Conservation (phyloP, 2,113 vertebrate species). For the Myiopsitta monachus region DNA sequence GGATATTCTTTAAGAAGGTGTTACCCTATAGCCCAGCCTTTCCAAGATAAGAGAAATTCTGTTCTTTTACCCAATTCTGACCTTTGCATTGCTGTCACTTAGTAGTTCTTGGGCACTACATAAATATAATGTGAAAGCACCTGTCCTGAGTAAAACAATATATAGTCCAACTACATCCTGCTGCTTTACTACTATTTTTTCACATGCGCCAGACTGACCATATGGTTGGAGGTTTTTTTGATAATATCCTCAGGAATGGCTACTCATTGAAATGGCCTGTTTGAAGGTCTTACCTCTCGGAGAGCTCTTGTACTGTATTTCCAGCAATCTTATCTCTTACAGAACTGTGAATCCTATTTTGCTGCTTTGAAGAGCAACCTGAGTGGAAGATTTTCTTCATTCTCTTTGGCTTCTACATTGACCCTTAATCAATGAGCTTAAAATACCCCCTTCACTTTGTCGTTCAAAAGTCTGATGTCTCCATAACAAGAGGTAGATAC, state of each 20-base stretch:
- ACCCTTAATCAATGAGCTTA: not conserved
- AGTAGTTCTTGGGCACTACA: not conserved
- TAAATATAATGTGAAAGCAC: not conserved
- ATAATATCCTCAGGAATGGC: slow-evolving; percentile 10
- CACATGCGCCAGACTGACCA: slow-evolving; percentile 17
- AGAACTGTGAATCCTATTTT: not conserved
- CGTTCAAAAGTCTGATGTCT: not conserved
- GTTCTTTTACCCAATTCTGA: not conserved
- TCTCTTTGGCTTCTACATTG: not conserved
- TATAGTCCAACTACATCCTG: not conserved
- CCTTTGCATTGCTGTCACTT: not conserved
- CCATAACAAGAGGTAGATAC: not conserved
- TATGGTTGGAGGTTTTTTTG: not conserved
- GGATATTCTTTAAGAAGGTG: not conserved
- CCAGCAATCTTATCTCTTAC: not conserved
- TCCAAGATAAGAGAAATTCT: not conserved
- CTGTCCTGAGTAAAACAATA: slow-evolving; percentile 5
- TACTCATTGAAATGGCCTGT: not conserved
- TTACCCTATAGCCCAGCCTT: not conserved
- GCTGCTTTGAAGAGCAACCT: not conserved
- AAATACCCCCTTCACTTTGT: not conserved
- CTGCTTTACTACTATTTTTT: slow-evolving; percentile 40
- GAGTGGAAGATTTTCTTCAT: not conserved
- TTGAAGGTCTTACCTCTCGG: not conserved
- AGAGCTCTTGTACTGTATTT: not conserved